A percentile compares a stretch with the other conserved stretches of the same genome.
Evolutionary conservation across 1,140 invertebrate genomes (phyloP).

Genomic region (Nasonia giraulti): DNA sequence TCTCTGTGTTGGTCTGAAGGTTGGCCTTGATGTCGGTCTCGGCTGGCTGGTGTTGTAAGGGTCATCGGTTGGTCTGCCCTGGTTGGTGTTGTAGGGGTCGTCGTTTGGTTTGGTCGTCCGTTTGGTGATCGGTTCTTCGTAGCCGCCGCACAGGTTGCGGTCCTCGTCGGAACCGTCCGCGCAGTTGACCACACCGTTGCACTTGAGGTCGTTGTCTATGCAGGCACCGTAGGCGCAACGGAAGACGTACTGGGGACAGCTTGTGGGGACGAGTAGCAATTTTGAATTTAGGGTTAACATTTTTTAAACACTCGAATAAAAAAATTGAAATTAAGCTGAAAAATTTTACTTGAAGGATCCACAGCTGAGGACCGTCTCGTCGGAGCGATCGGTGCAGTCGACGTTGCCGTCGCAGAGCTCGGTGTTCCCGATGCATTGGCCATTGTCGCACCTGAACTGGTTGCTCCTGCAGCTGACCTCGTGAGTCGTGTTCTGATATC

Average conservation of each 20-base stretch:
- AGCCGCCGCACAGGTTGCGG: constrained; percentile 53
- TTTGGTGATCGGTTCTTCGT: not conserved
- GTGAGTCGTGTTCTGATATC: not conserved
- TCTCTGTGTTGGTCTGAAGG: not conserved
- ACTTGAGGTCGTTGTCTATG: constrained; percentile 74
- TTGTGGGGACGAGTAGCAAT: constrained; percentile 29
- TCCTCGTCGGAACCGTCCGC: constrained; percentile 82
- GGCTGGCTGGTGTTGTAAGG: constrained; percentile 30
- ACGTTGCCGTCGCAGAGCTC: constrained; percentile 74
- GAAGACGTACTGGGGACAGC: constrained; percentile 72
- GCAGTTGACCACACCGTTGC: constrained; percentile 79
- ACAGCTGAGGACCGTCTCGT: constrained; percentile 76
- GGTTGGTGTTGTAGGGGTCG: constrained; percentile 4
- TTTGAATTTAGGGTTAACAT: too few species aligned
- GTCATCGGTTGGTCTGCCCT: not conserved
- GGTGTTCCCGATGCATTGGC: constrained; percentile 64
- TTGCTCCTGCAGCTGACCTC: constrained; percentile 40
- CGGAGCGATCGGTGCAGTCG: constrained; percentile 76
- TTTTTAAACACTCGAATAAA: too few species aligned
- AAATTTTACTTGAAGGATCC: constrained; percentile 60
- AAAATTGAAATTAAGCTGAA: not conserved
- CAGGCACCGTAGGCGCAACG: constrained; percentile 79
- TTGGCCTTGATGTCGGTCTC: not conserved
- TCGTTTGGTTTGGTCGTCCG: not conserved
- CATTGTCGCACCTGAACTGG: constrained; percentile 65